phyloP scores from a whole-genome alignment of 2,888 invertebrate species.

The Slavum lentiscoides region DNA sequence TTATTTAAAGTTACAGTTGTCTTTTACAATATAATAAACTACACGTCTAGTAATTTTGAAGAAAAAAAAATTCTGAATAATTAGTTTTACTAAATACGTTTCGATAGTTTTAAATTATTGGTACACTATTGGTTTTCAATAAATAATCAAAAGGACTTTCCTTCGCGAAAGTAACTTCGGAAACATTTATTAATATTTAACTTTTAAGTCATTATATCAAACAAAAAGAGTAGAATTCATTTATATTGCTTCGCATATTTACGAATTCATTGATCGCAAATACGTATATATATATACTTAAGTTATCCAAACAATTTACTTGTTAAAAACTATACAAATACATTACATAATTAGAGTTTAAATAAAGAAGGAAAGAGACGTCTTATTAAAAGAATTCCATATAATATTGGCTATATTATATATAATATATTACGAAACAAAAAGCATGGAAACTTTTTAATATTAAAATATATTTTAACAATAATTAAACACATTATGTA shows the following conservation, averaged over 20 bases:
- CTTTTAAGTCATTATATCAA: neutral
- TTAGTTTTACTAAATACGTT: neutral
- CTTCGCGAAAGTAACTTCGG: neutral
- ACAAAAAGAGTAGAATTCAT: neutral
- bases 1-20: too few relatives aligned
- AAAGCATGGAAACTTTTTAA: neutral
- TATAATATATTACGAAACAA: neutral
- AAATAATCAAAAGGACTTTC: constrained; percentile 6
- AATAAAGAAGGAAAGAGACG: neutral
- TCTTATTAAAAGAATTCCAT: neutral
- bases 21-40: too few relatives aligned
- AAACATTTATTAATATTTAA: constrained; percentile 18
- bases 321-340: neutral
- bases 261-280: neutral
- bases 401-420: neutral
- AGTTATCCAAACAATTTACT: neutral
- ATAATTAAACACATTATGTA: neutral
- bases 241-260: neutral
- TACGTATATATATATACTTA: neutral
- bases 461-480: neutral
- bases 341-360: neutral
- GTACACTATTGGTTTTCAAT: neutral
- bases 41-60: neutral
- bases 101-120: neutral
- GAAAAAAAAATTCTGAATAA: neutral